Base-by-base conservation (phyloP, 2,797 vertebrate species). In the Diplodus puntazzo region DNA sequence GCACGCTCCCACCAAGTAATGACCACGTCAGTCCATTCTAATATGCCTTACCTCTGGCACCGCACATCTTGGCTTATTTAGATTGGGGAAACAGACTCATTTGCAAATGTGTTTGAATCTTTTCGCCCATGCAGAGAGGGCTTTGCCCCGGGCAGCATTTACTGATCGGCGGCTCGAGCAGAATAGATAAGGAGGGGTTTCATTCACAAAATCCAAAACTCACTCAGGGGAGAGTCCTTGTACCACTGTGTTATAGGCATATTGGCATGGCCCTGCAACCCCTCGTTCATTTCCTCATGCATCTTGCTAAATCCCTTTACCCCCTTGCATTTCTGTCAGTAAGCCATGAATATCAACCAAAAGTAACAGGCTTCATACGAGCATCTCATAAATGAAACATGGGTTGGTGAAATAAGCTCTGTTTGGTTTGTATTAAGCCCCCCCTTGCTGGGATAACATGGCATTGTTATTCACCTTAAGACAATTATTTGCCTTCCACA, bases 301-400 rank as follows among this genome's bases (percentile, higher is more conserved):
- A 63, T 70, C 69, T 79, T 43, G 57, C 52, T 77, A 89, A 92
- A 91, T 83, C 79, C 73, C 52, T 34, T 68, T 58, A 48, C 11
- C 59, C 45, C 61, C 27, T 60, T 43, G 1, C 34, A 79, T 79
- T 81, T 76, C 57, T 77, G 70, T 55, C 48, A 23, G 8, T 83
- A 83, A 83, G 43, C 80, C 67, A 81, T 89, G 88, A 86, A 91
- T 93, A 90, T 79, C 87, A 90, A 92, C 64, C 64, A 58, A 72
- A 60, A 81, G 58, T 57, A 80, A 85, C 80, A 67, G 75, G 71
- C 82, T 82, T 89, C 81, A 85, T 83, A 73, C 82, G 75, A 77
- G 25, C 59, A 25, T 85, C 86, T 91, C 81, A 90, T 92, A 81
- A 92, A 92, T 92, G 77, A 93, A 92, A 92, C 75, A 87, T 88